These are phyloP conservation scores for Nephrotoma appendiculata DNA, from an alignment of 2,888 invertebrate species.

Conservation along the genomic window DNA sequence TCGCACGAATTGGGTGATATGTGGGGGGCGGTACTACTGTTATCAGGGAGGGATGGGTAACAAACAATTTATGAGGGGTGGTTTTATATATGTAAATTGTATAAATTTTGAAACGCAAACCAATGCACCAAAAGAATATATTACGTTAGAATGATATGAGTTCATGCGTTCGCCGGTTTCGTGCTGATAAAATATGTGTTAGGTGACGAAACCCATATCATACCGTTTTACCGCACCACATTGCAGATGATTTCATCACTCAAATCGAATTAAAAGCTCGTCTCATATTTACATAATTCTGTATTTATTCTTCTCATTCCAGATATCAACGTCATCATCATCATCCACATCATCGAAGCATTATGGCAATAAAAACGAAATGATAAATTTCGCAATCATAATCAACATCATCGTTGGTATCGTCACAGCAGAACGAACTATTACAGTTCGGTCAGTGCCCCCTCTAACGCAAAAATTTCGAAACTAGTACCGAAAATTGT, in stretches of 20 bases:
- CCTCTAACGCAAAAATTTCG: not conserved
- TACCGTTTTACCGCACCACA: not conserved
- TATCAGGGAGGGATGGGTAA: not conserved
- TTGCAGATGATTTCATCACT: not conserved
- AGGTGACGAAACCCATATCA: no score
- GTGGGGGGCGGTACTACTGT: not conserved
- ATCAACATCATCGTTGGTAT: not conserved
- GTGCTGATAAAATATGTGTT: no score
- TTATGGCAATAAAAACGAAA: not conserved
- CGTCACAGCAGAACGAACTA: not conserved
- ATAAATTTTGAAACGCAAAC: not conserved
- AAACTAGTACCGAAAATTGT: not conserved
- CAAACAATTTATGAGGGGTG: not conserved
- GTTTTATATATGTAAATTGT: not conserved
- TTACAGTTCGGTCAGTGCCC: not conserved
- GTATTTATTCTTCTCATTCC: not conserved
- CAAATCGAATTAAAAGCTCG: not conserved
- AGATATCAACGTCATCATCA: not conserved
- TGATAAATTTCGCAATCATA: not conserved
- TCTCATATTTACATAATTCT: not conserved
- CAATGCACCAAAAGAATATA: not conserved
- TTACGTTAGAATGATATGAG: no score
- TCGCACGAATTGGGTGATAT: not conserved
- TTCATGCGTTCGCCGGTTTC: no score
- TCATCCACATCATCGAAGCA: not conserved